Evolutionary conservation across 2,888 invertebrate genomes (phyloP).

Genomic region (Allophyes oxyacanthae): DNA sequence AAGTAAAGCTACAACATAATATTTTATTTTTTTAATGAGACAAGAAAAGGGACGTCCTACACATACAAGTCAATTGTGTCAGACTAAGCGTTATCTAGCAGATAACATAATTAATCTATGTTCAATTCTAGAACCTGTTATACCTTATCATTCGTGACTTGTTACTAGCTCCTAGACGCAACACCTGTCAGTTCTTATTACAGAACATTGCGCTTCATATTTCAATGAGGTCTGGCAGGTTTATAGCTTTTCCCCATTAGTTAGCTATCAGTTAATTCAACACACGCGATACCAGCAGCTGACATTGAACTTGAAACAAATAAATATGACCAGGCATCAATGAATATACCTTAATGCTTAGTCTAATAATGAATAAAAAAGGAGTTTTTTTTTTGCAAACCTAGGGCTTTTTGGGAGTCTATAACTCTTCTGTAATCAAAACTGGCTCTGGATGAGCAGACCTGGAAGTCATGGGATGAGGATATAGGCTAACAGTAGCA

Average conservation of each 20-base stretch:
- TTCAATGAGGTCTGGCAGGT: slow-evolving; percentile 17
- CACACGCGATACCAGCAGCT: slow-evolving; percentile 30
- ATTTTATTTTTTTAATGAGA: neutral
- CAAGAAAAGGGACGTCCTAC: slow-evolving; percentile 2
- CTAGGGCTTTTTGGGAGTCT: too few species aligned
- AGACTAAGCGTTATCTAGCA: neutral
- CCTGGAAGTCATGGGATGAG: too few species aligned
- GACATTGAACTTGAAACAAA: neutral
- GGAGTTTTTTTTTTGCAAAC: too few species aligned
- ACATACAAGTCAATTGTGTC: slow-evolving; percentile 1
- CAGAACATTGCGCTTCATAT: slow-evolving; percentile 19
- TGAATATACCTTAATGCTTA: neutral
- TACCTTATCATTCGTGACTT: neutral
- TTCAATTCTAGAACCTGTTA: neutral
- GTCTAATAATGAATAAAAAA: too few species aligned
- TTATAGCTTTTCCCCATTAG: slow-evolving; percentile 27
- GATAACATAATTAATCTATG: too few species aligned
- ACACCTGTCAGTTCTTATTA: slow-evolving; percentile 38
- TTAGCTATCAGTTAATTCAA: slow-evolving; percentile 20
- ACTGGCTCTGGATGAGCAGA: too few species aligned
- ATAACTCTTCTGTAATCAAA: too few species aligned
- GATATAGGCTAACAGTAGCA: too few species aligned
- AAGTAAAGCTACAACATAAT: too few species aligned
- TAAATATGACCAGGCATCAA: neutral
- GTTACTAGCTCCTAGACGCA: neutral